A percentile compares a stretch with the other conserved stretches of the same genome.
Conservation (phyloP, 2,797 vertebrate species). For the Psittacula derbiana region DNA sequence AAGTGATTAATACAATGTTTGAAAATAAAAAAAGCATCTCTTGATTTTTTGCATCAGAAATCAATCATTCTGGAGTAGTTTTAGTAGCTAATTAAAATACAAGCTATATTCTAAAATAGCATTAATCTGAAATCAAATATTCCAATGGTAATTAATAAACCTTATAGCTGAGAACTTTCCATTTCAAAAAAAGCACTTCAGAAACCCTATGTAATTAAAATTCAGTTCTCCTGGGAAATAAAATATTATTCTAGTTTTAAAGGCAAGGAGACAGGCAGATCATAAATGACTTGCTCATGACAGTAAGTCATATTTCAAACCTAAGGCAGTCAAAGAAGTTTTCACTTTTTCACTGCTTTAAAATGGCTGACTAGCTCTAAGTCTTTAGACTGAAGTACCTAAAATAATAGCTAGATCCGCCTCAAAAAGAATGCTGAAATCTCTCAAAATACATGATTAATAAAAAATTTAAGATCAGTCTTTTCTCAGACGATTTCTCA, state of each 20-base stretch:
- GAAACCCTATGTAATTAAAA: neutral
- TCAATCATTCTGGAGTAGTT: neutral
- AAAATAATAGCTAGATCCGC: neutral
- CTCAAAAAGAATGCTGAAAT: neutral
- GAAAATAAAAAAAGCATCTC: neutral
- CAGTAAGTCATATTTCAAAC: neutral
- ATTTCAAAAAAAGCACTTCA: neutral
- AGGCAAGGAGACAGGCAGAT: neutral
- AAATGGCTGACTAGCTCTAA: neutral
- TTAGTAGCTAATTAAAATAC: neutral
- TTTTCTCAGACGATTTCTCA: neutral
- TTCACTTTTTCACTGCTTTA: neutral
- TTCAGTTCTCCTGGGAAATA: neutral
- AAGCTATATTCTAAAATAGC: neutral
- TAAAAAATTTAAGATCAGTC: neutral
- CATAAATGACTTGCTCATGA: neutral
- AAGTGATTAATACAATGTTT: neutral
- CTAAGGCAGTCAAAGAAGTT: neutral
- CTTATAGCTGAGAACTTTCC: neutral
- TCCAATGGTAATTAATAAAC: neutral
- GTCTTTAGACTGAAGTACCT: neutral
- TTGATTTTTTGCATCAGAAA: neutral
- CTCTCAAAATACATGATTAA: neutral
- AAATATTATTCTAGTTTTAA: neutral
- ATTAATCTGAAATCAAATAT: neutral